Percentiles rank a stretch among this genome's conserved stretches.
These are phyloP conservation scores for Acanthornis magna DNA, from an alignment of 2,797 vertebrate species.

Conservation along the genomic window DNA sequence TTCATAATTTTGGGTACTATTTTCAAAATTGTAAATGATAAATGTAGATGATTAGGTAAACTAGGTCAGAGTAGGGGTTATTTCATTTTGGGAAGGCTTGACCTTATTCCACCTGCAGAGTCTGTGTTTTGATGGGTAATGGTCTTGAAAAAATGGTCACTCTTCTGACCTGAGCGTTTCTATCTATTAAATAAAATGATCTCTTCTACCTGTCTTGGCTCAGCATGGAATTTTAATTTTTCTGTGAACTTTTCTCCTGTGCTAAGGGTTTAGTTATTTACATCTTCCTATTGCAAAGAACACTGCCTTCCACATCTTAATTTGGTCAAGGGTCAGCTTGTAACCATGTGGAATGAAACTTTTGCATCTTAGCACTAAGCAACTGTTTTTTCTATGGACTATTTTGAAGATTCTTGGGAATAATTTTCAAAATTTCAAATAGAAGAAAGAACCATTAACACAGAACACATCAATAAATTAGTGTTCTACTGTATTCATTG, in stretches of 20 bases:
- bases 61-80: not conserved
- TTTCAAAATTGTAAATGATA: not conserved
- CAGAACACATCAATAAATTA: not conserved
- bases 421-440: not conserved
- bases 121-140: not conserved
- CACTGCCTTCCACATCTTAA: not conserved
- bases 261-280: not conserved
- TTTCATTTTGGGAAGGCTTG: not conserved
- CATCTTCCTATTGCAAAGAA: not conserved
- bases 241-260: not conserved
- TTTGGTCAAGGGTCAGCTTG: not conserved
- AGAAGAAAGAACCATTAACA: not conserved
- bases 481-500: not conserved
- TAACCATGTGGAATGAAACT: not conserved
- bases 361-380: not conserved
- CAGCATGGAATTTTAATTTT: not conserved
- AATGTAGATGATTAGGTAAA: not conserved
- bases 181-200: not conserved
- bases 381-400: not conserved
- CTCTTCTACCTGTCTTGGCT: not conserved
- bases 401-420: not conserved
- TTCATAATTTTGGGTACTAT: not conserved
- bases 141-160: not conserved
- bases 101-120: not conserved
- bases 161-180: not conserved